Conservation (phyloP, 2,888 invertebrate species). For the Monoplex corrugatus region DNA sequence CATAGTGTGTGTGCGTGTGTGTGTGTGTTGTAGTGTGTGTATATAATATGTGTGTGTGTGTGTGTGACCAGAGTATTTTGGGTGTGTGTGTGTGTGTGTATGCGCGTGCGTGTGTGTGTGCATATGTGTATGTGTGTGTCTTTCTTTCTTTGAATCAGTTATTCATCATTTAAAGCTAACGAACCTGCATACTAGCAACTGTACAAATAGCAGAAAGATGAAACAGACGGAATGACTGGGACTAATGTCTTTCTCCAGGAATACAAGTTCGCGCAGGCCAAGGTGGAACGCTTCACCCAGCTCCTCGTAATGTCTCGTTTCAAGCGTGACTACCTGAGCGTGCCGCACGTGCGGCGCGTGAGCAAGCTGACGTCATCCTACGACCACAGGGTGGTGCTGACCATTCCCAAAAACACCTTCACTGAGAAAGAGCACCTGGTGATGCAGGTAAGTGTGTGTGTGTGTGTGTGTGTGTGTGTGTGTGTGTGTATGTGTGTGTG, state of each 20-base stretch:
- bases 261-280: slow-evolving; percentile 75
- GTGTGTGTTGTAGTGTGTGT: too few species aligned
- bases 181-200: too few species aligned
- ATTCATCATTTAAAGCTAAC: too few species aligned
- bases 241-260: too few species aligned
- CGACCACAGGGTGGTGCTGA: slow-evolving; percentile 75
- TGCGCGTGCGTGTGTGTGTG: not conserved
- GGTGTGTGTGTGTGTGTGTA: not conserved
- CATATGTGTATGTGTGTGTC: not conserved
- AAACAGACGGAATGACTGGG: too few species aligned
- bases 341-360: slow-evolving; percentile 63
- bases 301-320: slow-evolving; percentile 75
- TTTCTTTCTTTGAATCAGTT: not conserved
- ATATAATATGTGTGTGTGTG: not conserved
- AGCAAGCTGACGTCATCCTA: slow-evolving; percentile 73
- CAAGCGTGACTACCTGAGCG: slow-evolving; percentile 74
- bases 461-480: slow-evolving; percentile 24
- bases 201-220: too few species aligned
- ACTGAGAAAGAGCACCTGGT: slow-evolving; percentile 69
- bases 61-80: not conserved
- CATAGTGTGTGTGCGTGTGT: too few species aligned
- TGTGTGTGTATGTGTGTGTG: not conserved
- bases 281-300: slow-evolving; percentile 64
- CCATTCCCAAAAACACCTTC: slow-evolving; percentile 70
- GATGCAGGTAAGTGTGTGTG: slow-evolving; percentile 68